A percentile compares a stretch with the other conserved stretches of the same genome.
phyloP scores from a whole-genome alignment of 2,888 invertebrate genomes.

The Harpalus rufipes region DNA sequence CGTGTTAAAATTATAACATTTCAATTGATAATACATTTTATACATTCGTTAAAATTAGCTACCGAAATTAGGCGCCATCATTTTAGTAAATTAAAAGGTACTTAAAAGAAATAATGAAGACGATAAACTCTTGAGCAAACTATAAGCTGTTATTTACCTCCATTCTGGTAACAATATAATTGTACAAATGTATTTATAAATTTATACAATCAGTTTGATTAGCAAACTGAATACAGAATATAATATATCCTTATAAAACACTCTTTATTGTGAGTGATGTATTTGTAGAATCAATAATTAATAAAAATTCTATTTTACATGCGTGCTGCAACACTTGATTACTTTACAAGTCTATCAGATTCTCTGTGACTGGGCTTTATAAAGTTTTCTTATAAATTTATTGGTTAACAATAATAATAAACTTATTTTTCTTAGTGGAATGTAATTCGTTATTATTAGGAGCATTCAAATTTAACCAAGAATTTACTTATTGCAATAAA shows the following conservation, averaged over 20 bases:
- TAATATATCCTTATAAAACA: conserved; percentile 49
- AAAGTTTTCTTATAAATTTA: conserved; percentile 33
- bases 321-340: conserved; percentile 45
- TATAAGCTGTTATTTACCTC: conserved; percentile 63
- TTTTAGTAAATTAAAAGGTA: conserved; percentile 40
- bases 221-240: conserved; percentile 48
- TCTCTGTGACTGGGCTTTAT: conserved; percentile 43
- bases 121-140: conserved; percentile 63
- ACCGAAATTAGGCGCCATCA: conserved; percentile 48
- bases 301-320: conserved; percentile 52
- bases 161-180: conserved; percentile 65
- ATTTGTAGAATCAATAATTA: conserved; percentile 34
- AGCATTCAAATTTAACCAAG: background rate
- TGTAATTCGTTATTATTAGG: conserved; percentile 18
- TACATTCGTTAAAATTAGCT: conserved; percentile 61
- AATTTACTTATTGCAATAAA: conserved; percentile 12
- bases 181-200: conserved; percentile 66
- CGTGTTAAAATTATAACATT: conserved; percentile 61
- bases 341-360: conserved; percentile 53
- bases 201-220: conserved; percentile 62
- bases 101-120: conserved; percentile 45
- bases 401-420: conserved; percentile 26
- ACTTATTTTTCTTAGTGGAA: conserved; percentile 52
- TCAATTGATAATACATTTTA: conserved; percentile 48
- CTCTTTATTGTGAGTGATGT: conserved; percentile 29